Conservation (phyloP, 2,888 invertebrate genomes). For the Eudasyphora cyanicolor region DNA sequence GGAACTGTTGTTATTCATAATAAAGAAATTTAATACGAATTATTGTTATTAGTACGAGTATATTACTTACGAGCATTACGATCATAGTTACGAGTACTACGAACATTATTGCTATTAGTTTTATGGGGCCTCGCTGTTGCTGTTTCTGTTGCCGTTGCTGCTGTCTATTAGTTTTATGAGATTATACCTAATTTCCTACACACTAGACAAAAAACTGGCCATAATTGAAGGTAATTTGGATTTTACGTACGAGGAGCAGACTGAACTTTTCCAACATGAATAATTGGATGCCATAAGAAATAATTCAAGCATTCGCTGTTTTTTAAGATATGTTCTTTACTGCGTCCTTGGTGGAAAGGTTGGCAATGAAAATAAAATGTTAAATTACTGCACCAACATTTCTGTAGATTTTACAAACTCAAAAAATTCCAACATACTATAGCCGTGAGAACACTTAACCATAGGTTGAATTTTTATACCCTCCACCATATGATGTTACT, state of each 20-base stretch:
- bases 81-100: background rate
- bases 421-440: too few species aligned
- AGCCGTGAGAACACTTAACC: too few species aligned
- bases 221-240: background rate
- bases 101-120: background rate
- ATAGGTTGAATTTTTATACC: too few species aligned
- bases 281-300: background rate
- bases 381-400: too few species aligned
- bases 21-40: slow-evolving; percentile 67
- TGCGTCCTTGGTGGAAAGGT: too few species aligned
- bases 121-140: background rate
- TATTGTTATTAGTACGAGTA: slow-evolving; percentile 56
- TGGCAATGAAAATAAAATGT: too few species aligned
- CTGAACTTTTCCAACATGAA: background rate
- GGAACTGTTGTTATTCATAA: slow-evolving; percentile 60
- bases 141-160: background rate
- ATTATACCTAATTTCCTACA: background rate
- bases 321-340: too few species aligned
- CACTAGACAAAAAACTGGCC: background rate
- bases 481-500: too few species aligned
- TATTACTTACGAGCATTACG: background rate
- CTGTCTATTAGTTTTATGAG: background rate
- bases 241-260: background rate
- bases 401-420: too few species aligned
- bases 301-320: background rate